Base-by-base conservation (phyloP, 2,113 vertebrate genomes). In the Corapipo altera region DNA sequence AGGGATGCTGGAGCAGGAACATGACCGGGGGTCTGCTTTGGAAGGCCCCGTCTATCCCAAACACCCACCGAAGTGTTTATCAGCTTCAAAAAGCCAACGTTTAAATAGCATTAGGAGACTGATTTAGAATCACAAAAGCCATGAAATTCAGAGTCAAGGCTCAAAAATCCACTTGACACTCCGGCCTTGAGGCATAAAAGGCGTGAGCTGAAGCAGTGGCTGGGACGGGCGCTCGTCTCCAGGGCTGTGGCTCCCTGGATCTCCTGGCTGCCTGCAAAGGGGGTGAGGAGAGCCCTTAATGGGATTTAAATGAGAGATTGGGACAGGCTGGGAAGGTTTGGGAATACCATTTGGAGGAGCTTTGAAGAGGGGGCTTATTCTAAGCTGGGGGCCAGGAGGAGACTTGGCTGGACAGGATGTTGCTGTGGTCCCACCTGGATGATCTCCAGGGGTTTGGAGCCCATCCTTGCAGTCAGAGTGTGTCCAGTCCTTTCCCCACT, bases 91-190 rank as follows among this genome's bases (percentile, higher is more conserved):
- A 94, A 88, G 27, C 55, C 84, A 10, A 64, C 41, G 65, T 71
- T 91, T 59, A 41, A 96, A 92, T 61, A 83, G 84, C 95, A 91
- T 85, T 78, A 85, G 72, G 72, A 84, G 59, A 5, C 82, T 41
- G 94, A 81, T 61, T 81, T 87, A 55, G 82, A 92, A 89, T 35
- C 93, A 97, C 93, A 92, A 95, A 95, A 96, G 91, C 94, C 96
- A 89, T 75, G 94, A 95, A 95, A 96, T 96, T 91, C 89, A 9
- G 80, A 96, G 88, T 65, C 91, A 51, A 89, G 86, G 91, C 79
- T 92, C 91, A 83, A 73, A 93, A 96, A 92, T 93, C 93, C 94
- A 48, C 91, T 84, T 72, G 92, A 48, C 33, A 5, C 59, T 76
- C 16, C 6, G 52, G 92, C 83, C 93, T 51, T 12, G 52, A 92